Conservation (phyloP, 30 jellyfish, hydroid and myxozoan genomes). For the Calvadosia cruxmelitensis region DNA sequence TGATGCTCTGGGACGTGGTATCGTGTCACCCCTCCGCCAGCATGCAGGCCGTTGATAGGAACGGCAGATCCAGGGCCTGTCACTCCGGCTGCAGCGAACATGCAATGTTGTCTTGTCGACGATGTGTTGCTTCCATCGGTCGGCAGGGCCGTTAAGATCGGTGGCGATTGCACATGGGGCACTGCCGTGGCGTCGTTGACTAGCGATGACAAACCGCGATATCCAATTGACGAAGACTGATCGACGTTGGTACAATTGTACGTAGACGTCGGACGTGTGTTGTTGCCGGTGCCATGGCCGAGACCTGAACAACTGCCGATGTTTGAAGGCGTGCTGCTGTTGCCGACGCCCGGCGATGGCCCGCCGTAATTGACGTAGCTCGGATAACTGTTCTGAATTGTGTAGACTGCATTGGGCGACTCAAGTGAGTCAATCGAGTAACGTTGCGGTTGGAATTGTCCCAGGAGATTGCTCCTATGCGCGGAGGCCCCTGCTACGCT, state of each 20-base stretch:
- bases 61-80: slow-evolving; percentile 28
- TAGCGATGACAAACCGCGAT: slow-evolving; percentile 64
- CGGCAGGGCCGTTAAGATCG: slow-evolving; percentile 31
- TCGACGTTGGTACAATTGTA: slow-evolving; percentile 32
- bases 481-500: no score
- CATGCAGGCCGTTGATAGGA: slow-evolving; percentile 37
- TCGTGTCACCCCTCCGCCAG: slow-evolving; percentile 3
- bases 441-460: not conserved
- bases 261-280: slow-evolving; percentile 28
- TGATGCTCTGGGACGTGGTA: slow-evolving; percentile 4
- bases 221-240: slow-evolving; percentile 46
- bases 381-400: not conserved
- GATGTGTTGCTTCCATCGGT: slow-evolving; percentile 54
- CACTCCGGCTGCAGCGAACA: slow-evolving; percentile 75
- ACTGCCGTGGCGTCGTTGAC: slow-evolving; percentile 40
- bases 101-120: slow-evolving; percentile 88
- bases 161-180: slow-evolving; percentile 64
- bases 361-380: not conserved
- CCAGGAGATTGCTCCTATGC: not conserved
- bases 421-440: not conserved
- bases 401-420: not conserved
- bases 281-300: slow-evolving; percentile 18
- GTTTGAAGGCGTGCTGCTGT: no score
- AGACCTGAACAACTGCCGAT: not conserved
- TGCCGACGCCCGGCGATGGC: not conserved